Percentiles rank a stretch among this genome's conserved stretches.
These are phyloP conservation scores for Desoria tigrina DNA, from an alignment of 2,888 invertebrate genomes.

Conservation along the genomic window DNA sequence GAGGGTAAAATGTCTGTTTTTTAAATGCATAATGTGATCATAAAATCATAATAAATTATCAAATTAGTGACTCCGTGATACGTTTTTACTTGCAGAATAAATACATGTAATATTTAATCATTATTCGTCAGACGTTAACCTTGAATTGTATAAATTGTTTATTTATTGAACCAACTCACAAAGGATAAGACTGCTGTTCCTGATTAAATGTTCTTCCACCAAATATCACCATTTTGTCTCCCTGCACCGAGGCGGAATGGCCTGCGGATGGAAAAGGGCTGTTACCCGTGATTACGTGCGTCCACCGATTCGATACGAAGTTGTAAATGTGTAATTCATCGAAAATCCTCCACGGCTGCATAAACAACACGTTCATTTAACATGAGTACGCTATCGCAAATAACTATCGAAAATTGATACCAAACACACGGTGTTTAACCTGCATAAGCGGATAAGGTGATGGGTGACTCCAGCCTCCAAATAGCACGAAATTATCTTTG, in stretches of 20 bases:
- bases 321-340: constrained; percentile 89
- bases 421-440: constrained; percentile 18
- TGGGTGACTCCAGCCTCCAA: constrained; percentile 75
- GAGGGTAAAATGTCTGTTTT: no score
- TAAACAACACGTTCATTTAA: constrained; percentile 31
- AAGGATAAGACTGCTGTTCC: constrained; percentile 49
- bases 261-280: constrained; percentile 83
- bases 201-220: constrained; percentile 62
- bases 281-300: constrained; percentile 64
- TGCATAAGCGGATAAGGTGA: constrained; percentile 51
- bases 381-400: not conserved
- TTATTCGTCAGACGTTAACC: no score
- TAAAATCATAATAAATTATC: no score
- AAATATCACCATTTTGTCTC: constrained; percentile 80
- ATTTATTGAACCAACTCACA: constrained; percentile 29
- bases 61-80: no score
- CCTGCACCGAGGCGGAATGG: constrained; percentile 85
- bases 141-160: not conserved
- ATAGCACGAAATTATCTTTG: constrained; percentile 78
- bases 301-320: constrained; percentile 78
- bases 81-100: no score
- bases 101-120: no score
- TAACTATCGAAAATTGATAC: constrained; percentile 5
- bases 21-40: no score
- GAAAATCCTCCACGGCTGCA: constrained; percentile 75